Evolutionary conservation across 2,797 vertebrate genomes (phyloP), one percentile per base, ranked within the genome.

Genomic region (Notoglanidium macrostoma): DNA sequence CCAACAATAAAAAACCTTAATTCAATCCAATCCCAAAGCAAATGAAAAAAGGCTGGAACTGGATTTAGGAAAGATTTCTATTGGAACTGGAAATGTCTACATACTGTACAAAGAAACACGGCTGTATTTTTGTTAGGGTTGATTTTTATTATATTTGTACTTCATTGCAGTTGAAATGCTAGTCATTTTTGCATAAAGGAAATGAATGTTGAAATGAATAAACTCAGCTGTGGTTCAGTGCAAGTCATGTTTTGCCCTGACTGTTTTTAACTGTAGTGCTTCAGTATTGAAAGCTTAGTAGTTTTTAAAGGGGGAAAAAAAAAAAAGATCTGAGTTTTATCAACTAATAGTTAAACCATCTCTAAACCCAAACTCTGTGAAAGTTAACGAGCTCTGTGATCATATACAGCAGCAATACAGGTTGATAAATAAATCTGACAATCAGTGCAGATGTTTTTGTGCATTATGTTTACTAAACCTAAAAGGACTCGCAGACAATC

Each of bases 81-180:
- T 32, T 77, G 74, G 49, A 77, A 77, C 5, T 29, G 49, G 74
- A 54, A 55, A 77, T 54, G 74, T 77, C 32, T 77, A 55, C 51
- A 77, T 54, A 46, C 46, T 3, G 46, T 46, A 54, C 32, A 77
- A 32, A 19, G n/a, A 77, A n/a, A 29, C 74, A 32, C 32, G n/a
- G 7, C 29, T 77, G 7, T 77, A 29, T 21, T 77, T 77, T 49
- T 49, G 72, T 74, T 21, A 70, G 35, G 5, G 17, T 23, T n/a
- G 44, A 26, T 49, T 49, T 77, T 55, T 29, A 76, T 77, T 54
- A 19, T 9, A 55, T 32, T 77, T 54, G 32, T 77, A 32, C 74
- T 55, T 49, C n/a, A 49, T 74, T 74, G 10, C n/a, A 54, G 54
- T 77, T 77, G n/a, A 77, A 55, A 55, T 32, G n/a, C 9, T 29